These are phyloP conservation scores for Tinea trinotella DNA, from an alignment of 2,888 invertebrate species.

Conservation along the genomic window DNA sequence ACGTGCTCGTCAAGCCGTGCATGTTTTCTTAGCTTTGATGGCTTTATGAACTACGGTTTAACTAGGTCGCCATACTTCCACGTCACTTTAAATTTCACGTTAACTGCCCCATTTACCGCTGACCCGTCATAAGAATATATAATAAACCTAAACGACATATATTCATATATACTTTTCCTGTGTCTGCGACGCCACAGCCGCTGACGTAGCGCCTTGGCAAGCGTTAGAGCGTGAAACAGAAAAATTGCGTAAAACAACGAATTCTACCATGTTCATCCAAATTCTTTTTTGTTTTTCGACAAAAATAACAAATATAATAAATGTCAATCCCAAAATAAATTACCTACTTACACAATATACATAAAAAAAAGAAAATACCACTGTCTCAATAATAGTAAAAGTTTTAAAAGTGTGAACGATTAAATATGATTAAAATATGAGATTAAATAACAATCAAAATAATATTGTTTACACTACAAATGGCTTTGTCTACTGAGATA, in stretches of 20 bases:
- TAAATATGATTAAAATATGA: background rate
- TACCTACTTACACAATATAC: background rate
- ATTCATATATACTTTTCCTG: slow-evolving; percentile 3
- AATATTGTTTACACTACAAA: background rate
- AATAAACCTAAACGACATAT: slow-evolving; percentile 43
- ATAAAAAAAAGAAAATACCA: background rate
- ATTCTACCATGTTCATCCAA: background rate
- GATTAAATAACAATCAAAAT: background rate
- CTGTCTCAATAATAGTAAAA: background rate
- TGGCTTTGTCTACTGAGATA: background rate
- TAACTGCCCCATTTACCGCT: background rate
- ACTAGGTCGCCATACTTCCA: background rate
- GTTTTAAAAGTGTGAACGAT: background rate
- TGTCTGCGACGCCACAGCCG: slow-evolving; percentile 7
- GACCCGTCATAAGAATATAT: slow-evolving; percentile 26
- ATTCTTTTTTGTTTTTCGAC: background rate
- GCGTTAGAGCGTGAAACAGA: slow-evolving; percentile 54
- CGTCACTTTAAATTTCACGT: slow-evolving; percentile 1
- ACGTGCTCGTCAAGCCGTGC: slow-evolving; percentile 15
- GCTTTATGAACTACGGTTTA: slow-evolving; percentile 12
- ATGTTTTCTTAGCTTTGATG: slow-evolving; percentile 17
- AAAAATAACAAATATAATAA: background rate
- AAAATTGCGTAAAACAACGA: slow-evolving; percentile 23
- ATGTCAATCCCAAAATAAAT: background rate
- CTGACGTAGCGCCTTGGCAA: slow-evolving; percentile 57